Evolutionary conservation across 1,140 invertebrate species (phyloP).

Genomic region (Lepidurus couesii): DNA sequence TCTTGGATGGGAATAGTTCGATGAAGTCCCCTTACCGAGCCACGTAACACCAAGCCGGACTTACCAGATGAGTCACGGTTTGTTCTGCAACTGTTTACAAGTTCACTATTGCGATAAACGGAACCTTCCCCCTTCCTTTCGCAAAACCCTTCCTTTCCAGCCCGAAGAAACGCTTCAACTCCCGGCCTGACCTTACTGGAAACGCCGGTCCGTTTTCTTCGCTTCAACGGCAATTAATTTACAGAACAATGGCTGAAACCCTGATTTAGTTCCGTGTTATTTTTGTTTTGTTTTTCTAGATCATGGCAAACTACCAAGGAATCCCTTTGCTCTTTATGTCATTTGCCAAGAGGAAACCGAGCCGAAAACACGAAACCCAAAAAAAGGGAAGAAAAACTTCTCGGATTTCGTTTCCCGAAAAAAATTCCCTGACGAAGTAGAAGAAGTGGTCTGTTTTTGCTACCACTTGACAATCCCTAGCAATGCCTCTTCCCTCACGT

Average conservation of each 20-base stretch:
- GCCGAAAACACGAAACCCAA: background rate
- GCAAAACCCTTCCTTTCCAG: too few relatives aligned
- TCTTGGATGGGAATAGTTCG: too few relatives aligned
- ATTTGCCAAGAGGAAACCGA: background rate
- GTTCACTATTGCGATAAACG: too few relatives aligned
- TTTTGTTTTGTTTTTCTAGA: slow-evolving; percentile 4
- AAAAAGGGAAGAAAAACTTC: background rate
- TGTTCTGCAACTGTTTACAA: too few relatives aligned
- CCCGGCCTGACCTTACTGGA: too few relatives aligned
- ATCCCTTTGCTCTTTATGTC: background rate
- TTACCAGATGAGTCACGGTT: too few relatives aligned
- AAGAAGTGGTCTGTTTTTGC: slow-evolving; percentile 15
- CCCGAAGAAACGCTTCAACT: background rate
- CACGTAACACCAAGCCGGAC: too few relatives aligned
- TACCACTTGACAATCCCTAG: slow-evolving; percentile 10
- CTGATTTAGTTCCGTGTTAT: background rate
- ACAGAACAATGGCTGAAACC: background rate
- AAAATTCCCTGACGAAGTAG: too few relatives aligned
- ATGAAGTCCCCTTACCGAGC: too few relatives aligned
- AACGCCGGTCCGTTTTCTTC: background rate
- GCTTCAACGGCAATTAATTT: background rate
- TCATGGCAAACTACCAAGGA: background rate
- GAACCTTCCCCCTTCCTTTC: too few relatives aligned
- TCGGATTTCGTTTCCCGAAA: background rate
- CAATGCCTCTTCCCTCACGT: slow-evolving; percentile 14